Conservation (phyloP, 2,888 invertebrate species). For the Hypomecis atomaria region DNA sequence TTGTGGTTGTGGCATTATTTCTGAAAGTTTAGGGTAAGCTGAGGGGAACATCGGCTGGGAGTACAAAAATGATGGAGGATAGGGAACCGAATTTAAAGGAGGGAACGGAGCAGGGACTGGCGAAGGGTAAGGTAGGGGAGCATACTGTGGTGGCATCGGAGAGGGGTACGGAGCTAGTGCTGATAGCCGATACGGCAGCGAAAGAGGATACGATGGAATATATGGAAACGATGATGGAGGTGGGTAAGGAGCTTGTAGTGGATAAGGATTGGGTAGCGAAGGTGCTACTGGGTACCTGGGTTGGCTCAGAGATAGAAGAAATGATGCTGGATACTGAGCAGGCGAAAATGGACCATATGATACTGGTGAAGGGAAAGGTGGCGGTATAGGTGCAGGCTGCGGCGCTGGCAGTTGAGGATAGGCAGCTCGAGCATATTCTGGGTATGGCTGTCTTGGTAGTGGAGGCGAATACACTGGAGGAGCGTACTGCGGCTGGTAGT, state of each 20-base stretch:
- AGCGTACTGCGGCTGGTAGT: constrained; percentile 36
- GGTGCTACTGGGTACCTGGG: constrained; percentile 16
- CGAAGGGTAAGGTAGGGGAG: constrained; percentile 19
- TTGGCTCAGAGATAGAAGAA: constrained; percentile 10
- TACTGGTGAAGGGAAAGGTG: constrained; percentile 31
- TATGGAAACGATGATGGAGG: constrained; percentile 26
- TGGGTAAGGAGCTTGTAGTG: constrained; percentile 23
- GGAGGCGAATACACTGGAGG: constrained; percentile 42
- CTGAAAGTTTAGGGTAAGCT: constrained; percentile 29
- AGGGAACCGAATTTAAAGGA: not conserved
- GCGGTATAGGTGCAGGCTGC: constrained; percentile 21
- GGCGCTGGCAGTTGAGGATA: constrained; percentile 40
- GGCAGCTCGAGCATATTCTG: constrained; percentile 34
- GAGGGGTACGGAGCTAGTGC: constrained; percentile 34
- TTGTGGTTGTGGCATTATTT: constrained; percentile 28
- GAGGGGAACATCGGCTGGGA: constrained; percentile 13
- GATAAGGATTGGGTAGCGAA: constrained; percentile 11
- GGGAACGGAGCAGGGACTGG: constrained; percentile 19
- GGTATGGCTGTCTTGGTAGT: constrained; percentile 37
- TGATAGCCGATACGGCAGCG: constrained; percentile 33
- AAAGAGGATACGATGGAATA: constrained; percentile 32
- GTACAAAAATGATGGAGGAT: constrained; percentile 12
- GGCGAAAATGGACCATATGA: constrained; percentile 29
- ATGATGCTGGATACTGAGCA: constrained; percentile 13
- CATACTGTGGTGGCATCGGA: constrained; percentile 23